Evolutionary conservation across 2,113 vertebrate species (phyloP).

Genomic region (Gnathonemus echidnorhynchus): DNA sequence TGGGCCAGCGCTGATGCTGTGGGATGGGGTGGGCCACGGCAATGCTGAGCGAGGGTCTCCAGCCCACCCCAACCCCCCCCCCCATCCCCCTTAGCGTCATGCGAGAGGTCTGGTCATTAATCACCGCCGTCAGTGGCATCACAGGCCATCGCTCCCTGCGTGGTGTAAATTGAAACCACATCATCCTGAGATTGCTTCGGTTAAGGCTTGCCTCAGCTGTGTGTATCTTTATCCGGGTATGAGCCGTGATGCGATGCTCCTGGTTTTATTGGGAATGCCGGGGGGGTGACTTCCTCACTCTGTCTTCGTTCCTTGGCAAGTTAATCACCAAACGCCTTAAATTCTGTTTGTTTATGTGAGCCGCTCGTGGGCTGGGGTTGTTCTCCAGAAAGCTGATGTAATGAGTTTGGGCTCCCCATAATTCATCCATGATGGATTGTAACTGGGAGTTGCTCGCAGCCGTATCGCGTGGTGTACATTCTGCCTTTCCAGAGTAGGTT

Average conservation of each 20-base stretch:
- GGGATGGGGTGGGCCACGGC: conserved; percentile 62
- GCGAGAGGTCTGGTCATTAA: conserved; percentile 55
- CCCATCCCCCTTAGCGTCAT: conserved; percentile 54
- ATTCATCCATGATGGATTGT: conserved; percentile 2
- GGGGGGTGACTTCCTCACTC: neutral
- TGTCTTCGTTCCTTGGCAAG: neutral
- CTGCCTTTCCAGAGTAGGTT: neutral
- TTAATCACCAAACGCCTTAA: conserved; percentile 2
- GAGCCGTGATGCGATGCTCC: conserved; percentile 34
- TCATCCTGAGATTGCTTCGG: conserved; percentile 43
- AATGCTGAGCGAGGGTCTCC: conserved; percentile 46
- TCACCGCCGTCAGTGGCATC: conserved; percentile 53
- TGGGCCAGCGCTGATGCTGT: conserved; percentile 64
- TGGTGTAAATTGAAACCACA: conserved; percentile 56
- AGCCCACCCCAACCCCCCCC: conserved; percentile 59
- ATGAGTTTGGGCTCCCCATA: neutral
- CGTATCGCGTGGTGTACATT: neutral
- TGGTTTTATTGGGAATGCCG: conserved; percentile 38
- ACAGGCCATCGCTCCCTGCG: conserved; percentile 55
- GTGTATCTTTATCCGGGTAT: conserved; percentile 52
- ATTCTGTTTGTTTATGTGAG: neutral
- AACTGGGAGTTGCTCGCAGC: neutral
- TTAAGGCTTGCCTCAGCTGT: conserved; percentile 35
- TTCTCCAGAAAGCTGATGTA: neutral
- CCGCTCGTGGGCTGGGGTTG: neutral